Percentiles rank a stretch among this genome's conserved stretches.
Conservation (phyloP, 2,113 vertebrate genomes). For the Alosa alosa region DNA sequence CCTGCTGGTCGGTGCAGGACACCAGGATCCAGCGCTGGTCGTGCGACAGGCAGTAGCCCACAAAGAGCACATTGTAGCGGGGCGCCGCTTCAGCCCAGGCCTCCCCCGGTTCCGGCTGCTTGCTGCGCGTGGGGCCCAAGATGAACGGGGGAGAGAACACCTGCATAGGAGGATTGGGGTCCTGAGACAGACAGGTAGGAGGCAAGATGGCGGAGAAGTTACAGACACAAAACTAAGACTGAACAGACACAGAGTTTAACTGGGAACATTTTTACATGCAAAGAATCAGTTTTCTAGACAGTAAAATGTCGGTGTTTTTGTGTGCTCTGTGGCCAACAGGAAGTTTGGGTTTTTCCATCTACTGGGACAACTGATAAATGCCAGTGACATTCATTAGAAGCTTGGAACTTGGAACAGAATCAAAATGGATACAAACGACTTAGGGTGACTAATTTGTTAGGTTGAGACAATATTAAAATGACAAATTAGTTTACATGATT, state of each 20-base stretch:
- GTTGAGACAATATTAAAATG: neutral
- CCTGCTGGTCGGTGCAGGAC: constrained; percentile 95
- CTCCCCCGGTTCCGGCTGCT: constrained; percentile 88
- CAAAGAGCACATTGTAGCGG: constrained; percentile 91
- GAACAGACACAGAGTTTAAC: neutral
- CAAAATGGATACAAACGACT: neutral
- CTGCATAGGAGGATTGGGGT: constrained; percentile 81
- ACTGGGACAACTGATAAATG: neutral
- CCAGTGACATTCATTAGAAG: neutral
- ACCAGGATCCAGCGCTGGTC: constrained; percentile 97
- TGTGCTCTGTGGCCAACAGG: neutral
- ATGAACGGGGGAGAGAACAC: constrained; percentile 91
- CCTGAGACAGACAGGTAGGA: constrained; percentile 66
- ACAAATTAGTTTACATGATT: neutral
- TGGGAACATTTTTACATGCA: too few relatives aligned
- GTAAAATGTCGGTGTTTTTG: too few relatives aligned
- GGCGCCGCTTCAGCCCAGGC: constrained; percentile 84
- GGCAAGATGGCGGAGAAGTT: too few relatives aligned
- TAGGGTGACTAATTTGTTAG: neutral
- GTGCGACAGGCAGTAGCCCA: constrained; percentile 94
- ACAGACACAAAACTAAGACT: neutral
- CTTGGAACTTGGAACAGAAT: neutral
- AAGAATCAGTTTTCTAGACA: too few relatives aligned
- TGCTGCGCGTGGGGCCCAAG: constrained; percentile 86
- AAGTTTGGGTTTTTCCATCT: neutral